Conservation (phyloP, 1,140 invertebrate species). For the Hypothenemus hampei region DNA sequence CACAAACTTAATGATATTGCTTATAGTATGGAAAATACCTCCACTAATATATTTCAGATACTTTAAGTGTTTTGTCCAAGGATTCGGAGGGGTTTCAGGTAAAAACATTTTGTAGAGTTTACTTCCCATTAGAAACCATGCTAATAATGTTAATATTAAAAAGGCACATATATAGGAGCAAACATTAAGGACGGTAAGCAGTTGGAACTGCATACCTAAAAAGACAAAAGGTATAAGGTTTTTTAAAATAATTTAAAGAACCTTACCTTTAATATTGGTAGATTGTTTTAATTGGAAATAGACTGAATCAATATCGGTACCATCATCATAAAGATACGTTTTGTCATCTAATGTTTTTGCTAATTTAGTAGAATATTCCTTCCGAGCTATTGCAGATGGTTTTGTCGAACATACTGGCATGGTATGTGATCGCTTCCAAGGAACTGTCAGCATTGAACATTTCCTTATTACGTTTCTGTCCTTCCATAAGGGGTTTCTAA, state of each 20-base stretch:
- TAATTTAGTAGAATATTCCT: conserved; percentile 1
- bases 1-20: conserved; percentile 20
- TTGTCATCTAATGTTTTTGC: conserved; percentile 21
- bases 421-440: conserved; percentile 26
- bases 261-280: too few species aligned
- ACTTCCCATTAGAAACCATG: conserved; percentile 28
- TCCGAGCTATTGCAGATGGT: neutral
- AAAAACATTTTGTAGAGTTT: conserved; percentile 22
- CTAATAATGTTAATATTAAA: conserved; percentile 19
- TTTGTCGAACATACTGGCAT: neutral
- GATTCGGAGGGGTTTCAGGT: conserved; percentile 17
- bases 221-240: neutral
- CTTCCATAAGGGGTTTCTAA: conserved; percentile 15
- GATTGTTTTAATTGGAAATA: neutral
- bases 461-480: conserved; percentile 29
- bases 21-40: conserved; percentile 16
- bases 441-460: conserved; percentile 29
- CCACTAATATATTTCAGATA: conserved; percentile 22
- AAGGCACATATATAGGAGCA: conserved; percentile 21
- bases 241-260: conserved; percentile 1
- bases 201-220: conserved; percentile 10
- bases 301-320: conserved; percentile 26
- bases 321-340: conserved; percentile 29
- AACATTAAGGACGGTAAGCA: conserved; percentile 5
- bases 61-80: conserved; percentile 14